Base-by-base conservation (phyloP, 2,113 vertebrate genomes). In the Chionomys nivalis region DNA sequence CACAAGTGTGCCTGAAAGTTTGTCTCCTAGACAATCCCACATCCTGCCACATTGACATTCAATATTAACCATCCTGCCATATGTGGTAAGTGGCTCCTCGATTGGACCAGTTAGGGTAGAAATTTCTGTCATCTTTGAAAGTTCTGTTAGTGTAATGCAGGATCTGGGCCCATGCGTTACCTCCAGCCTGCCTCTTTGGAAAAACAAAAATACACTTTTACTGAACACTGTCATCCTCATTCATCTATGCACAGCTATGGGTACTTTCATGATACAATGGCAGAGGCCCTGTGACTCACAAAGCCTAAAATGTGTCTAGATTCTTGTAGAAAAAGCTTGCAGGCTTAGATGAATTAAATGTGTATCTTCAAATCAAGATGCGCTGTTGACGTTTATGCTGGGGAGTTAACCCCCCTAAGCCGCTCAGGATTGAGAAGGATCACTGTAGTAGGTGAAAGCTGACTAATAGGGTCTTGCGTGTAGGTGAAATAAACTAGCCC, bases 291-390 rank as follows among this genome's bases (percentile, higher is more conserved):
- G 7, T 26, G 55, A 52, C 79, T 83, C 47, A 36, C 42, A 36
- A 70, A 93, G 61, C 49, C 58, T 86, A 44, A 93, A 76, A 79
- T 70, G 70, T n/a, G 66, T 66, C 72, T 39, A 89, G 85, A 88
- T 47, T 49, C 55, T 31, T 28, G 28, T 68, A 68, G 65, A 14
- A 68, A 68, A 68, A 68, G 65, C 12, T 78, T 85, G 52, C 36
- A 86, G 61, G 78, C 66, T 66, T 76, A 39, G 61, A 52, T 81
- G 52, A 91, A 75, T 76, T 87, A 72, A 89, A 21, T 26, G 72
- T 77, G 6, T 66, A 73, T 52, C 86, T 89, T 91, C 52, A 90
- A 85, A 85, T 47, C 5, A 55, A 88, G 47, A 72, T 52, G 63
- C 5, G 5, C 55, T 58, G 55, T 19, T 58, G 55, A 58, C 4